Base-by-base conservation (phyloP, 2,888 invertebrate species). In the Cheilosia grossa region DNA sequence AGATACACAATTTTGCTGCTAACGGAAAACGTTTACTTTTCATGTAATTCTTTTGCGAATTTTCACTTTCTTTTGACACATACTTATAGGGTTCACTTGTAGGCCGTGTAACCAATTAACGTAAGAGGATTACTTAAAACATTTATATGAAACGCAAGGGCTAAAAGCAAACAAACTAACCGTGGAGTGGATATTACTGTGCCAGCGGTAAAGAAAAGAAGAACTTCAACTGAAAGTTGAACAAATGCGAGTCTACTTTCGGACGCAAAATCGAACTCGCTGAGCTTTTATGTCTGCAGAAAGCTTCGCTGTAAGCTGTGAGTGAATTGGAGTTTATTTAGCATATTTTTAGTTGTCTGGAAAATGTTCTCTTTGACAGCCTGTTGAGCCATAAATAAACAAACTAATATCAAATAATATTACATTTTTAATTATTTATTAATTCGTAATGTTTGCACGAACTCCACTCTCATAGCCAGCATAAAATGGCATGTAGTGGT, bases 1-100 rank as follows among this genome's bases (percentile, higher is more conserved):
- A 59, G 83, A 85, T 83, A 85, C 85, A 85, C 81, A 85, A 81
- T 81, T 85, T 83, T 85, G 53, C 27, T 37, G 47, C 30, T 10
- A 40, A 53, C 49, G 49, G n/a, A 49, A 58, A 19, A 21, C 4
- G 21, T 24, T 47, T 6, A 30, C 2, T 64, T 51, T 51, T 30
- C 64, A 30, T 44, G 21, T n/a, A 37, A 49, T 54, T 56, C 10
- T 49, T 21, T 27, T 21, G 9, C 37, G 13, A 27, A 3, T 37
- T 63, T 51, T 21, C 37, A 40, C 37, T 53, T 24, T 17, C 15
- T 13, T 44, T 30, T 33, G 42, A 59, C 33, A n/a, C 1, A 2
- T 33, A 24, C 24, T 24, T 2, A 2, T 24, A n/a, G 15, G 47
- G 56, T 24, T 40, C 49, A 56, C 49, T 49, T 37, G 37, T 33